Conservation (phyloP, 1,140 invertebrate genomes). For the Bombus soroeensis region DNA sequence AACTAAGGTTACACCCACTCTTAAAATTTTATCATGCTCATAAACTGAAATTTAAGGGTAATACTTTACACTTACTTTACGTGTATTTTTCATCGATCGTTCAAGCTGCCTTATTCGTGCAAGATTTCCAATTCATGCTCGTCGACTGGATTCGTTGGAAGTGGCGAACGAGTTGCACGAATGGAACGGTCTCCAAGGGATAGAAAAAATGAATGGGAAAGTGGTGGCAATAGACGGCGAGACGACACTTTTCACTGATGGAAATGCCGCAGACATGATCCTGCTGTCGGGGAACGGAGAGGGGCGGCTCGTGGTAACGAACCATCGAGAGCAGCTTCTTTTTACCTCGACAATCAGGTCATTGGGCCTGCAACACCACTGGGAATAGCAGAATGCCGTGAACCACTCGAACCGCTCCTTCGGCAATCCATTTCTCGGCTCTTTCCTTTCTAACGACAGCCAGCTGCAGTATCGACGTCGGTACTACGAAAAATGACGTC, state of each 20-base stretch:
- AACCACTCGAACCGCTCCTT: constrained; percentile 60
- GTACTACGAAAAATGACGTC: constrained; percentile 46
- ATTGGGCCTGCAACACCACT: constrained; percentile 60
- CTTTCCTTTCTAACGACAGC: constrained; percentile 48
- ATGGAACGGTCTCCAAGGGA: background rate
- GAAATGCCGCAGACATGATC: constrained; percentile 46
- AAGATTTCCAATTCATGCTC: background rate
- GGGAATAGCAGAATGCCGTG: constrained; percentile 58
- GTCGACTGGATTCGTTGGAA: background rate
- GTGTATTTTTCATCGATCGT: no score
- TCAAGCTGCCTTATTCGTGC: no score
- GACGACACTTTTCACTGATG: constrained; percentile 12
- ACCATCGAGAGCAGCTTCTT: constrained; percentile 63
- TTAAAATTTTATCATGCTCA: background rate
- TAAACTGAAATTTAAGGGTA: background rate
- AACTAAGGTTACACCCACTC: background rate
- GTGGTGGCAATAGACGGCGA: background rate
- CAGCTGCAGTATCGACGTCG: constrained; percentile 49
- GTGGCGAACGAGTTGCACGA: background rate
- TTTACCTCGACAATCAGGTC: constrained; percentile 63
- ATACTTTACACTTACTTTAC: no score
- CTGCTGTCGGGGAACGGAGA: background rate
- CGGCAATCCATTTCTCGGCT: constrained; percentile 50
- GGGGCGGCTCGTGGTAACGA: constrained; percentile 56
- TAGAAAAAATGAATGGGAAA: background rate